Conservation (phyloP, 1,140 invertebrate species). For the Ooceraea biroi region DNA sequence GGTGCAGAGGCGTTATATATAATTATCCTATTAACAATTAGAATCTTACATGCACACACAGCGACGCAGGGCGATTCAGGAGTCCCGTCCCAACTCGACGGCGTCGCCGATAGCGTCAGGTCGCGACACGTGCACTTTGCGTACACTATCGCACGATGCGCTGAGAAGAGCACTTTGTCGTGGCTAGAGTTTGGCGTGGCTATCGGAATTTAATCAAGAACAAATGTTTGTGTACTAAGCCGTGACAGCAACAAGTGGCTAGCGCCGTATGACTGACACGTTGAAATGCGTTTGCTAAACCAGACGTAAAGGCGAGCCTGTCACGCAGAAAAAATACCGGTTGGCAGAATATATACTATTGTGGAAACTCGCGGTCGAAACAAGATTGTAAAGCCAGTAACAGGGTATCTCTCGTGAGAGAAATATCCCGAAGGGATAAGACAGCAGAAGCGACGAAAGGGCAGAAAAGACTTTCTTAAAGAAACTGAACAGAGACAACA, state of each 20-base stretch:
- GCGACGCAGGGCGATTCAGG: background rate
- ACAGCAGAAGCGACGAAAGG: constrained; percentile 27
- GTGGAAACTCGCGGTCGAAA: constrained; percentile 18
- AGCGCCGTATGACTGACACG: constrained; percentile 40
- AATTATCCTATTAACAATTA: constrained; percentile 26
- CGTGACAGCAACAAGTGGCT: constrained; percentile 60
- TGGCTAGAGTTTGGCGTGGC: background rate
- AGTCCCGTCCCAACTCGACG: constrained; percentile 4
- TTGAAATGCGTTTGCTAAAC: constrained; percentile 26
- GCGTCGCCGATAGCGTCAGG: constrained; percentile 18
- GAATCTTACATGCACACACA: background rate
- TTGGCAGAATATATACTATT: too few species aligned
- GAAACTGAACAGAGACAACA: constrained; percentile 20
- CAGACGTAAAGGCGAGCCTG: constrained; percentile 32
- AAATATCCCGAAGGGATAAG: constrained; percentile 34
- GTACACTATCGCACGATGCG: background rate
- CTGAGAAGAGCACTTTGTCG: background rate
- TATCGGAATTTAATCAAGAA: constrained; percentile 57
- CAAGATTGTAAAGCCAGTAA: constrained; percentile 26
- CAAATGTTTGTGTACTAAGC: constrained; percentile 43
- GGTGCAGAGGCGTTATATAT: background rate
- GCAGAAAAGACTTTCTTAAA: background rate
- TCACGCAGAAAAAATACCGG: constrained; percentile 10
- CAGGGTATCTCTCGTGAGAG: background rate
- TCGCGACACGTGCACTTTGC: background rate